Evolutionary conservation across 2,797 vertebrate species (phyloP), one percentile per base, ranked within the genome.

Genomic region (Oryzias dopingdopingensis): DNA sequence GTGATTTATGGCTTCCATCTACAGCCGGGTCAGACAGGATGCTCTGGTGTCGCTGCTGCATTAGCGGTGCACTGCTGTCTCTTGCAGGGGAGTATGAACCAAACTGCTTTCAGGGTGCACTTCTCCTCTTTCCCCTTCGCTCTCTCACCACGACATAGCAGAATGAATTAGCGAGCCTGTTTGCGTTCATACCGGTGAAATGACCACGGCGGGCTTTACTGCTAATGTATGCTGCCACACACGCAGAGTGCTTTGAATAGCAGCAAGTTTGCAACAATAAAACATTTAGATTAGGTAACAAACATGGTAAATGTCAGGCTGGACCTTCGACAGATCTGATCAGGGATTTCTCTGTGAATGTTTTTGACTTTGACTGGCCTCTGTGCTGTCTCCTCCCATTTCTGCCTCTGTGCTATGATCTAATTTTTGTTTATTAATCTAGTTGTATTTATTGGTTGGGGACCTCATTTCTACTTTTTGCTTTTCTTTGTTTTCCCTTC

Each of bases 351-450:
- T 40, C n/a, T 37, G 15, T 65, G 60, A 56, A 13, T 62, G 54
- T 32, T 62, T 72, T 72, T 67, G 56, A 59, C 72, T 58, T 76
- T 72, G 58, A 3, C 50, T 51, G 59, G 54, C 52, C 56, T 45
- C 48, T 8, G 24, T 20, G 58, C 17, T 17, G 22, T 70, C 29
- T 50, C 13, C 51, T 14, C 1, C 15, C 4, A 13, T 20, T 14
- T 43, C 52, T 57, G 51, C 59, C 1, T 49, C 53, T 6, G 4
- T 26, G 16, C 55, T 45, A 23, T 44, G 13, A 53, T 74, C 44
- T 59, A 43, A 67, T 80, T 67, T 53, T 53, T 64, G 48, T 68
- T 67, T 43, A 72, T 77, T 66, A 56, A 57, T 76, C 46, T 15
- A 0, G 14, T 57, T 65, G 50, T 18, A 61, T 72, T 51, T 59